These are phyloP conservation scores for Mimumesa dahlbomi DNA, from an alignment of 2,888 invertebrate species.

Conservation along the genomic window DNA sequence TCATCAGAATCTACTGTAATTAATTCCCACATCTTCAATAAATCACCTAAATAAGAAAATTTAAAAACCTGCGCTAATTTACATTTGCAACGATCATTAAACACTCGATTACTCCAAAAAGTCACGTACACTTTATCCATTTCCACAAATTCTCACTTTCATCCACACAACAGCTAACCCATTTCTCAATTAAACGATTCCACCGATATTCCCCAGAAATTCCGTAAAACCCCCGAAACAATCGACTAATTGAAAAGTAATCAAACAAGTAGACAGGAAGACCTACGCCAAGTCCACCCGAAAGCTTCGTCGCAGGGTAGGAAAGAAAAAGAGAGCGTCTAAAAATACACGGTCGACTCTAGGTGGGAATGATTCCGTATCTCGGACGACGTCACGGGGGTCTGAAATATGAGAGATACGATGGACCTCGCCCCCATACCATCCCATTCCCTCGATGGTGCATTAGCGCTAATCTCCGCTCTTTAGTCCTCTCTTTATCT, in stretches of 20 bases:
- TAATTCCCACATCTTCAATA: too few relatives aligned
- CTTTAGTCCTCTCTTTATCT: slow-evolving; percentile 80
- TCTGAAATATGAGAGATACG: slow-evolving; percentile 80
- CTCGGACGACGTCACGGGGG: slow-evolving; percentile 78
- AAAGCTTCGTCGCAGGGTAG: slow-evolving; percentile 11
- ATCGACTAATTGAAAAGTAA: background rate
- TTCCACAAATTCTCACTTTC: too few relatives aligned
- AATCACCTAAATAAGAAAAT: too few relatives aligned
- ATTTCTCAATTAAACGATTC: too few relatives aligned
- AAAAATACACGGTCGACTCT: slow-evolving; percentile 74
- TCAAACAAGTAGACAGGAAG: background rate
- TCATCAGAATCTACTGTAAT: too few relatives aligned
- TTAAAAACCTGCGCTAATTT: too few relatives aligned
- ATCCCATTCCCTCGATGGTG: slow-evolving; percentile 76
- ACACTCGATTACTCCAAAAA: too few relatives aligned
- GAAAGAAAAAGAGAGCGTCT: slow-evolving; percentile 55
- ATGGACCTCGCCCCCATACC: slow-evolving; percentile 74
- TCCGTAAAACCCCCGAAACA: too few relatives aligned
- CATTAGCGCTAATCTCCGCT: slow-evolving; percentile 81
- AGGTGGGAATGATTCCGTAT: slow-evolving; percentile 80
- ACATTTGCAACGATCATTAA: too few relatives aligned
- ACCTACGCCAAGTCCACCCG: slow-evolving; percentile 10
- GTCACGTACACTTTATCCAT: too few relatives aligned
- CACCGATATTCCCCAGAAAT: too few relatives aligned
- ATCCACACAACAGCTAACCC: too few relatives aligned